Evolutionary conservation across 2,888 invertebrate genomes (phyloP).

Genomic region (Metellina segmentata): DNA sequence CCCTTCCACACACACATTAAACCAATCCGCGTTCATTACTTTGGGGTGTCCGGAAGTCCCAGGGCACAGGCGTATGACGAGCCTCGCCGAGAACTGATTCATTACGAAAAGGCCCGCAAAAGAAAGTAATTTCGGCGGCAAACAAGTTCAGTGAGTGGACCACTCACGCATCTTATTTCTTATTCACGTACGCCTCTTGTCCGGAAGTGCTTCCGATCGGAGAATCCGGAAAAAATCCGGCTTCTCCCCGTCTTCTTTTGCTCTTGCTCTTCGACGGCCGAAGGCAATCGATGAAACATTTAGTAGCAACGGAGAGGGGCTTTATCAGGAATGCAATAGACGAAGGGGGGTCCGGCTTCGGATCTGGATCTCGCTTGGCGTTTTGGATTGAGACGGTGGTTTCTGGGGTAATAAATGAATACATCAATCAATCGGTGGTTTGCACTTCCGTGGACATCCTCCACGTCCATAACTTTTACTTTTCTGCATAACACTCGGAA

Average conservation of each 20-base stretch:
- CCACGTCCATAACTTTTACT: too few species aligned
- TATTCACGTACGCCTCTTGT: slow-evolving; percentile 47
- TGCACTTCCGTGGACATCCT: too few species aligned
- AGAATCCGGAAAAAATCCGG: slow-evolving; percentile 8
- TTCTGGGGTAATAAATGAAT: too few species aligned
- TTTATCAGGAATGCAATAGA: not conserved
- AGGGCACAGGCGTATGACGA: not conserved
- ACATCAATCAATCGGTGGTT: too few species aligned
- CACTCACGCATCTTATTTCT: slow-evolving; percentile 38
- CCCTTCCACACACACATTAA: not conserved
- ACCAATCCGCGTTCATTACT: not conserved
- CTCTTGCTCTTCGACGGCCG: not conserved
- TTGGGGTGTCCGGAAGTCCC: not conserved
- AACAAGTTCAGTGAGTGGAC: not conserved
- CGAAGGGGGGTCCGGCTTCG: not conserved
- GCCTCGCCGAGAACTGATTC: not conserved
- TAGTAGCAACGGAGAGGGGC: slow-evolving; percentile 17
- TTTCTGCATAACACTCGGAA: too few species aligned
- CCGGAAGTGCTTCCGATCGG: slow-evolving; percentile 27
- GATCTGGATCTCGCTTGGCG: not conserved
- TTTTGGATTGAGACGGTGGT: too few species aligned
- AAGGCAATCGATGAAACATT: slow-evolving; percentile 49
- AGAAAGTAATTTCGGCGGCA: not conserved
- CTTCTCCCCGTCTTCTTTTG: not conserved
- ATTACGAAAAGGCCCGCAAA: not conserved